Evolutionary conservation across 2,797 vertebrate genomes (phyloP).

Genomic region (Stomatorhinus walkeri): DNA sequence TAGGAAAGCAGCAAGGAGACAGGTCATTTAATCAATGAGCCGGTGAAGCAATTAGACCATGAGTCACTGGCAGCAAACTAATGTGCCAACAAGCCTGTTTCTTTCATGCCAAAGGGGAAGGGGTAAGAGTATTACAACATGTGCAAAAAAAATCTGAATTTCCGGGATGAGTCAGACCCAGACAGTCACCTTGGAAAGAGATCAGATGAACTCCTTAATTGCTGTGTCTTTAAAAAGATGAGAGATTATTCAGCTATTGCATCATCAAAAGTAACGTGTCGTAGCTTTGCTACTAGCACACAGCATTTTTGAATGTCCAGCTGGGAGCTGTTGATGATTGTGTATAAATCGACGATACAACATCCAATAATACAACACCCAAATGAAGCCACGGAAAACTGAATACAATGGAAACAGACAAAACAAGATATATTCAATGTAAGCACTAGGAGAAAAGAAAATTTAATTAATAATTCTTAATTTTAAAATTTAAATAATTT

Average conservation of each 20-base stretch:
- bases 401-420: not conserved
- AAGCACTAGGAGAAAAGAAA: not conserved
- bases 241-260: not conserved
- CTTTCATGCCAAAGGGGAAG: not conserved
- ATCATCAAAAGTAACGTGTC: not conserved
- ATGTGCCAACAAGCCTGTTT: not conserved
- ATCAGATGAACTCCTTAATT: not conserved
- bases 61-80: slow-evolving; percentile 13
- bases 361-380: not conserved
- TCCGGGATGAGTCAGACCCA: not conserved
- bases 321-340: not conserved
- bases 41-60: not conserved
- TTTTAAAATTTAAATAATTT: not conserved
- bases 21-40: slow-evolving; percentile 4
- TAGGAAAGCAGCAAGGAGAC: not conserved
- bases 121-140: not conserved
- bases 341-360: not conserved
- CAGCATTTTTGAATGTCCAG: not conserved
- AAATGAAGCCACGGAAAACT: not conserved
- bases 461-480: not conserved
- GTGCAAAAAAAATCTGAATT: not conserved
- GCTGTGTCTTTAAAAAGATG: not conserved
- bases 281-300: not conserved
- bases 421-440: not conserved
- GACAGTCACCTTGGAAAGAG: not conserved